Conservation (phyloP, 2,888 invertebrate genomes). For the Lomographa bimaculata region DNA sequence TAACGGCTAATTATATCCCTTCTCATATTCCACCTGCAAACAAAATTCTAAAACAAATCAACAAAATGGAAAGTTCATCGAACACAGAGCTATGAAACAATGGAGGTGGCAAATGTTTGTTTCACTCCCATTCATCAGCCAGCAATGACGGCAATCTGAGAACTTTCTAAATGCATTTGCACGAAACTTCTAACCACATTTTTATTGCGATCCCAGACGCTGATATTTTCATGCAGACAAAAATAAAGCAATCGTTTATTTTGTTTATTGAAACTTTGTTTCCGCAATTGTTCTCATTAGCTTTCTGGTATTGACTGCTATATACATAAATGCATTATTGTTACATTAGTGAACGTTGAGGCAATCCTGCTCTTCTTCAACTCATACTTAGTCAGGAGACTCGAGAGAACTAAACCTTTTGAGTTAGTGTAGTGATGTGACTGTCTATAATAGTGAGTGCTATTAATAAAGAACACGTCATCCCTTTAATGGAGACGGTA, state of each 20-base stretch:
- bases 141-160: constrained; percentile 57
- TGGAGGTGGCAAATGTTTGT: constrained; percentile 43
- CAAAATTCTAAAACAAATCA: constrained; percentile 35
- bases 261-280: not conserved
- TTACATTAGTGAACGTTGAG: too few species aligned
- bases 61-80: constrained; percentile 43
- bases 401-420: too few species aligned
- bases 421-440: too few species aligned
- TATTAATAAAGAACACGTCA: too few species aligned
- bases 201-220: constrained; percentile 47
- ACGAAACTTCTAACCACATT: constrained; percentile 54
- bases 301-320: too few species aligned
- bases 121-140: constrained; percentile 56
- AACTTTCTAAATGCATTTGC: constrained; percentile 75
- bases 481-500: too few species aligned
- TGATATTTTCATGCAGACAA: constrained; percentile 36
- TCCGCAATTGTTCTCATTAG: not conserved
- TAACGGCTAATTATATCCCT: constrained; percentile 12
- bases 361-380: too few species aligned
- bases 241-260: constrained; percentile 26
- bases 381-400: too few species aligned
- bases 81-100: constrained; percentile 45
- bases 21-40: constrained; percentile 22
- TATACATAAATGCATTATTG: too few species aligned
- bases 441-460: too few species aligned